phyloP scores from a whole-genome alignment of 2,113 vertebrate genomes.

The Antennarius striatus region DNA sequence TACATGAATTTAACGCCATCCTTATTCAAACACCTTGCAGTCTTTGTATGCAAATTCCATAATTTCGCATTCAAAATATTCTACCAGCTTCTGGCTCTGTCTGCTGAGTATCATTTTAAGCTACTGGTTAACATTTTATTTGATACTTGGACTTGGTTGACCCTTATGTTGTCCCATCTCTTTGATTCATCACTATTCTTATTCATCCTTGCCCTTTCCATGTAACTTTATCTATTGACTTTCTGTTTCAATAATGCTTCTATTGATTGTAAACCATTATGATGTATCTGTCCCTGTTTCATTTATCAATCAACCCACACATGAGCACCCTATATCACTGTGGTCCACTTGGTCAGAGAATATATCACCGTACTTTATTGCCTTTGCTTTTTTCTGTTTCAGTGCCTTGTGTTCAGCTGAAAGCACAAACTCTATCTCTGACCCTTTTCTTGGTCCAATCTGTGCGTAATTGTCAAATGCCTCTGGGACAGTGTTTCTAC shows the following conservation, averaged over 20 bases:
- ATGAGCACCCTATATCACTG: constrained; percentile 22
- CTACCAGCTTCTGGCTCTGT: background rate
- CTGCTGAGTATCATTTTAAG: background rate
- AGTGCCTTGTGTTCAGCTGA: no score
- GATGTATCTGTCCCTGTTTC: constrained; percentile 31
- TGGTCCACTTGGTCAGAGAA: background rate
- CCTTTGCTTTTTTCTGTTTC: background rate
- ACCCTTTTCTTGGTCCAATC: constrained; percentile 18
- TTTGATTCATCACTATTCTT: constrained; percentile 32
- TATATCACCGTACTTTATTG: background rate
- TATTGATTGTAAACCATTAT: constrained; percentile 39
- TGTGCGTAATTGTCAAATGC: constrained; percentile 3
- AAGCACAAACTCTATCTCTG: background rate
- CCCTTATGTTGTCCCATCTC: background rate
- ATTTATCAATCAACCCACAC: constrained; percentile 41
- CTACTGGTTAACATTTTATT: constrained; percentile 13
- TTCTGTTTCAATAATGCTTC: constrained; percentile 50
- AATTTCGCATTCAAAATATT: constrained; percentile 3
- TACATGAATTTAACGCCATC: constrained; percentile 19
- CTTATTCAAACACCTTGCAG: constrained; percentile 17
- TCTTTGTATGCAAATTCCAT: constrained; percentile 6
- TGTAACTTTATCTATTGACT: constrained; percentile 47
- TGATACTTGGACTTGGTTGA: constrained; percentile 43
- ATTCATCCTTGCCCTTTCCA: constrained; percentile 53
- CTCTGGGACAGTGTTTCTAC: constrained; percentile 23